These are phyloP conservation scores for Etheostoma nigrum DNA, from an alignment of 2,797 vertebrate species.

Conservation along the genomic window DNA sequence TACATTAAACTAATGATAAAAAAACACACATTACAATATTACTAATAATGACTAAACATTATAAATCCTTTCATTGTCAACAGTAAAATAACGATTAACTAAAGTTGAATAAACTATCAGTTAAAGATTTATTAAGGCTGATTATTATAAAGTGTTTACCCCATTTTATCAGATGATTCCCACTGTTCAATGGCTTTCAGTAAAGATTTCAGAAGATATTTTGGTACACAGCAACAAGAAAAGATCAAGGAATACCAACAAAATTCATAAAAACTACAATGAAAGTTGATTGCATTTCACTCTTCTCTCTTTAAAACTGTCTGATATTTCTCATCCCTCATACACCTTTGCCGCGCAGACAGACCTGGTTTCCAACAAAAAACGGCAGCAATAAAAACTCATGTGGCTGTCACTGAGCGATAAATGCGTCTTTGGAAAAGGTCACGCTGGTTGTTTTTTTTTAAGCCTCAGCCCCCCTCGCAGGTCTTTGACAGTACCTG, in stretches of 20 bases:
- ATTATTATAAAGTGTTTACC: no score
- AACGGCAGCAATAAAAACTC: not conserved
- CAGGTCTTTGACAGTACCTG: constrained; percentile 42
- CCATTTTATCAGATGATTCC: not conserved
- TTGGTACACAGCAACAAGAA: not conserved
- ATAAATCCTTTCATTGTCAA: no score
- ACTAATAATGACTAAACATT: no score
- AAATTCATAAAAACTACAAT: not conserved
- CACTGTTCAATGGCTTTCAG: not conserved
- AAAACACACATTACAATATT: no score
- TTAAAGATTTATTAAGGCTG: no score
- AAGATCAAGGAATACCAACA: not conserved
- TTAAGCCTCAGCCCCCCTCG: constrained; percentile 44
- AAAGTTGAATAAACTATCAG: no score
- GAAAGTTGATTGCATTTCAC: not conserved
- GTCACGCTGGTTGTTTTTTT: constrained; percentile 45
- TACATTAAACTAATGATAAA: no score
- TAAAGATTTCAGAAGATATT: not conserved
- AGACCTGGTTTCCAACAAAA: constrained; percentile 25
- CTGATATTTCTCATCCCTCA: constrained; percentile 8
- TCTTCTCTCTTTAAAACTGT: not conserved
- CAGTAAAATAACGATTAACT: no score
- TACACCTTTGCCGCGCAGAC: constrained; percentile 14
- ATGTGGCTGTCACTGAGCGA: constrained; percentile 46
- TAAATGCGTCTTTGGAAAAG: constrained; percentile 58